phyloP scores from a whole-genome alignment of 2,113 vertebrate genomes.

The Carollia perspicillata region DNA sequence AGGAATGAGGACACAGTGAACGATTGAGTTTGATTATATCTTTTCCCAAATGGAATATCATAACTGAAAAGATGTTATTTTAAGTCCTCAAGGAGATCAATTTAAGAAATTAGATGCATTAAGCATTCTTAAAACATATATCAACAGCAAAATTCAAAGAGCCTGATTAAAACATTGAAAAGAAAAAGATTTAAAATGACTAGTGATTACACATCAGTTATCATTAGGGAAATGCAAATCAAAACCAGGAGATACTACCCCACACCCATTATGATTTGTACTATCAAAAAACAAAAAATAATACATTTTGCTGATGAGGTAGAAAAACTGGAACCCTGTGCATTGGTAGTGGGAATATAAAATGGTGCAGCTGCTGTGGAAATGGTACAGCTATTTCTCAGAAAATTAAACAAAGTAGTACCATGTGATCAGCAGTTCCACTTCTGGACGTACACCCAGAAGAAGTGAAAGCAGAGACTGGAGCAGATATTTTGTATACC shows the following conservation, averaged over 20 bases:
- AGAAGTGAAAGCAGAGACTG: background rate
- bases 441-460: background rate
- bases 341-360: background rate
- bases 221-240: background rate
- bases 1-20: background rate
- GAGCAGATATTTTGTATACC: background rate
- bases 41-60: background rate
- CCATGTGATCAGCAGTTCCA: background rate
- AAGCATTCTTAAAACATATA: background rate
- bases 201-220: background rate
- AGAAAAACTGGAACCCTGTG: background rate
- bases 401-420: background rate
- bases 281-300: background rate
- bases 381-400: background rate
- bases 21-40: background rate
- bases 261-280: background rate
- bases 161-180: background rate
- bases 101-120: background rate
- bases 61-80: conserved; percentile 39
- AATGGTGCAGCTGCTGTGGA: background rate
- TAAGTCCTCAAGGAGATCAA: background rate
- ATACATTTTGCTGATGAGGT: background rate
- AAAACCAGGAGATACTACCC: background rate
- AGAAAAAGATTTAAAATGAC: background rate
- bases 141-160: background rate